phyloP scores from a whole-genome alignment of 1,140 invertebrate genomes.

The Dryas iulia region DNA sequence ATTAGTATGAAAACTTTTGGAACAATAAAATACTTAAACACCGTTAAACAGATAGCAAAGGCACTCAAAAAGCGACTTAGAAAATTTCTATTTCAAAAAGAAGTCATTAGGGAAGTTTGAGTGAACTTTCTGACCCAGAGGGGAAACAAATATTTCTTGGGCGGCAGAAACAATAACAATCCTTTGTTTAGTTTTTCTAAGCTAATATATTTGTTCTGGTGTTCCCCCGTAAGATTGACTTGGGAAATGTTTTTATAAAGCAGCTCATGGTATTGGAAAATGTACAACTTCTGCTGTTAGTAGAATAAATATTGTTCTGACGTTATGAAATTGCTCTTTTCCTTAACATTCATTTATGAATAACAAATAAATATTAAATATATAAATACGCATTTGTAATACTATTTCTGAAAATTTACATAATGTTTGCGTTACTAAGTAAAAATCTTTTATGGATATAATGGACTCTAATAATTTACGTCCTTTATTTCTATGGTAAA shows the following conservation, averaged over 20 bases:
- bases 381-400: too few relatives aligned
- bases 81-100: slow-evolving; percentile 61
- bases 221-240: slow-evolving; percentile 12
- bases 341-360: not conserved
- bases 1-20: slow-evolving; percentile 53
- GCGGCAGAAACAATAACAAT: slow-evolving; percentile 52
- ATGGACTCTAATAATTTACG: too few relatives aligned
- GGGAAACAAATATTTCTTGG: slow-evolving; percentile 66
- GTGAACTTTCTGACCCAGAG: slow-evolving; percentile 50
- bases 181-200: slow-evolving; percentile 45
- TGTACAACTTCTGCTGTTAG: not conserved
- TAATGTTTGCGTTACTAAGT: too few relatives aligned
- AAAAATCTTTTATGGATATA: too few relatives aligned
- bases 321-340: not conserved
- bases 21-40: slow-evolving; percentile 62
- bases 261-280: not conserved
- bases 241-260: slow-evolving; percentile 11
- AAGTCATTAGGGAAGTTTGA: slow-evolving; percentile 68
- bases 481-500: too few relatives aligned
- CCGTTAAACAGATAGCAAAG: slow-evolving; percentile 65
- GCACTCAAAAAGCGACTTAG: slow-evolving; percentile 49
- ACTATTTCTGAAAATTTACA: too few relatives aligned
- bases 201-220: slow-evolving; percentile 24
- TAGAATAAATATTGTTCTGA: not conserved
- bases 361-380: too few relatives aligned